Base-by-base conservation (phyloP, 2,888 invertebrate species). In the Tiliacea citrago region DNA sequence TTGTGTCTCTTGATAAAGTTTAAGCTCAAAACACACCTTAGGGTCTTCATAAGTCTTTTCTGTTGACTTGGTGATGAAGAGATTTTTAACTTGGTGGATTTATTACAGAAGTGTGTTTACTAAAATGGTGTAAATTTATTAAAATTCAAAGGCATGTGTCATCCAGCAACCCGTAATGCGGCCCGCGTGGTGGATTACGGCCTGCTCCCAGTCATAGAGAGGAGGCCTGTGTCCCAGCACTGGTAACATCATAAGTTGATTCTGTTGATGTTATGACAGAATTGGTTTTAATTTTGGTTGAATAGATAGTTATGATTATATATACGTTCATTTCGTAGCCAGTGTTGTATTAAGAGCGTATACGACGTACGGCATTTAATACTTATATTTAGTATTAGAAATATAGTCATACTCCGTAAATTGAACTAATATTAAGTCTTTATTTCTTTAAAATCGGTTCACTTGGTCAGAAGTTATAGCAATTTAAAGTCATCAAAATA, bases 1-100 rank as follows among this genome's bases (percentile, higher is more conserved):
- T 57, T 53, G 51, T 5, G 49, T 49, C 21, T 45, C 13, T 13
- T 47, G 81, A 45, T 65, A 68, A 74, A 77, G 67, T 83, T 84
- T 77, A 4, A 77, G 58, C 42, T 69, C 47, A 45, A 63, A 73
- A 75, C 21, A 68, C 62, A 49, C 35, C 58, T 55, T 16, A 35
- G 42, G 45, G 62, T 49, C 1, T 53, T 47, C 29, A 21, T 21
- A 47, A 66, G 57, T 58, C 1, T 63, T 61, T 67, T 12, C 24
- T 42, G 47, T 53, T 42, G 21, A 68, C 16, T 63, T 16, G n/a
- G 29, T 55, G 10, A 21, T 74, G 35, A 39, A 39, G 3, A 65
- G 53, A 24, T 63, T 79, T 63, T 71, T 2, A 12, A 47, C 2
- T 63, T 21, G 2, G 1, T 13, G 13, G 49, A 13, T 61, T 39